Evolutionary conservation across 2,797 vertebrate genomes (phyloP), one percentile per base, ranked within the genome.

Genomic region (Cryptoprocta ferox): DNA sequence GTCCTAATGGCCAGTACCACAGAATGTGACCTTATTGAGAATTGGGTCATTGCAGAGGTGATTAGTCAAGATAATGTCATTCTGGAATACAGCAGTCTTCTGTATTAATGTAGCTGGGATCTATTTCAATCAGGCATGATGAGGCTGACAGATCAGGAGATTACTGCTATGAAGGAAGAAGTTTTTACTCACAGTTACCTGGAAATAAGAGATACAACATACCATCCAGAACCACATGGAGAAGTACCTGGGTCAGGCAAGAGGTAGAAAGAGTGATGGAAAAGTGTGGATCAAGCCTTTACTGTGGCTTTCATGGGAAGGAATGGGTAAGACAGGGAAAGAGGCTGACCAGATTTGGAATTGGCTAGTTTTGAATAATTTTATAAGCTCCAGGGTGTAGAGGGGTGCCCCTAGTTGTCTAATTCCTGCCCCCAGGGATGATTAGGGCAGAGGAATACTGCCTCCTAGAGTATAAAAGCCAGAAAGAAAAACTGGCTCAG

Each of bases 321-420:
- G 26, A 80, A 2, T 15, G 7, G 12, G 6, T 9, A 95, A 76
- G 32, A 15, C 3, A 24, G 13, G 11, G 16, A 0, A 8, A 53
- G 1, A 26, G 28, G 18, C 5, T 18, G 28, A 26, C 15, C 42
- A 32, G 37, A 9, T 21, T 76, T 35, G 37, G 21, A 14, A 59
- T 3, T 75, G 61, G 30, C 26, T 70, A 11, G 24, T 9, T 45
- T 45, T 9, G n/a, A 66, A 61, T 45, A 48, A 48, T 28, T 75
- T 24, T 61, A n/a, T 19, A 14, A 28, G 32, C 21, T 45, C 32
- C 4, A 0, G 3, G 14, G 2, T 15, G 3, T 5, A 56, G 1
- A 24, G 61, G 32, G 18, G 12, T 37, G 18, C 0, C 30, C 48
- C 85, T 39, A 59, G 10, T 21, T 37, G 13, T 10, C 24, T 48